Base-by-base conservation (phyloP, 2,888 invertebrate genomes). In the Lordiphosa fenestrarum region DNA sequence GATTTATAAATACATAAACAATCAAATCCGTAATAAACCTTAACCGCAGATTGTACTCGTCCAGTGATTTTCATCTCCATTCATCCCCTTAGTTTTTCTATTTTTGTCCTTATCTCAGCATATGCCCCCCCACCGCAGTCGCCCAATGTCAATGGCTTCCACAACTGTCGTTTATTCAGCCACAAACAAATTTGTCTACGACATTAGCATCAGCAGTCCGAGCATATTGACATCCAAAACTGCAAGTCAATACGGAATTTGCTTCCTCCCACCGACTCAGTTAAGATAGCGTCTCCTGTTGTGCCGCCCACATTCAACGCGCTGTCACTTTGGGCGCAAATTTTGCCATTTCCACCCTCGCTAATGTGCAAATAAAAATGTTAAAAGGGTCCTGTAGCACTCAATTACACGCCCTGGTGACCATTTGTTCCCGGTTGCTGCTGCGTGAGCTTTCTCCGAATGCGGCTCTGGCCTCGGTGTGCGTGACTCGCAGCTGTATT, bases 351-450 rank as follows among this genome's bases (percentile, higher is more conserved):
- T 86, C 87, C 88, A 89, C 88, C 88, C 88, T 85, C 86, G 89
- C 88, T 89, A 89, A 88, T 88, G 89, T 87, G 88, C 89, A 89
- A 88, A 88, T 88, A 89, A 89, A 89, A 89, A 88, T 88, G 89
- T 89, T 89, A 89, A 89, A 89, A 88, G 88, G 88, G 86, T 87
- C 87, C 88, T 88, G 89, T 89, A 88, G 88, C 89, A 89, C 89
- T 88, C 89, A 89, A 89, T 89, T 89, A 89, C 88, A 89, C 89
- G 89, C 89, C 89, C 88, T 82, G 88, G 87, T 88, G 89, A 89
- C 88, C 89, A 88, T 81, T 75, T 80, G 71, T 58, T 63, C 42
- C 53, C 50, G 25, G 37, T 35, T 35, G 36, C 54, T 62, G 35
- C 44, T 42, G 49, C 50, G 40, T 48, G 15, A 61, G 66, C 67